Percentiles rank a stretch among this genome's conserved stretches.
These are phyloP conservation scores for Drosophila ezoana DNA, from an alignment of 2,888 invertebrate species.

Conservation along the genomic window DNA sequence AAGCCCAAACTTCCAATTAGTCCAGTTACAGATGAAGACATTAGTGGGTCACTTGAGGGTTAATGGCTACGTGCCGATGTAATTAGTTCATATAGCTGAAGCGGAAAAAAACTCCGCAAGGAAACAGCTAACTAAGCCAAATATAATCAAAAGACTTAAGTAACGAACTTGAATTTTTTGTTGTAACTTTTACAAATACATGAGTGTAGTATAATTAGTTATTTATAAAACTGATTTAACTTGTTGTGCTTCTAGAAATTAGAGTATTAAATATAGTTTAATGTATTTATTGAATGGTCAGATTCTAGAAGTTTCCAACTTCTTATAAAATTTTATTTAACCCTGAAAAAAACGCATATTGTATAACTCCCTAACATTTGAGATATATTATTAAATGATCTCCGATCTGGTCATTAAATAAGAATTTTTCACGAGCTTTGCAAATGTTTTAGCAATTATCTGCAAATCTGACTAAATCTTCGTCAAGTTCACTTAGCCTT, in stretches of 20 bases:
- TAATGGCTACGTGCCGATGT: conserved; percentile 47
- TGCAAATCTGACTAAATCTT: conserved; percentile 6
- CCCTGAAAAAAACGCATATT: too few relatives aligned
- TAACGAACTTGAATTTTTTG: conserved; percentile 30
- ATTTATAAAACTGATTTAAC: too few relatives aligned
- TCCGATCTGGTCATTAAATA: background rate
- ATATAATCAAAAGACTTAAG: conserved; percentile 43
- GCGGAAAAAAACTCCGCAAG: background rate
- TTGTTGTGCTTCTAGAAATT: too few relatives aligned
- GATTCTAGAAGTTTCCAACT: too few relatives aligned
- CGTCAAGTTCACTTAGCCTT: conserved; percentile 47
- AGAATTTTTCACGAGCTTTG: conserved; percentile 8
- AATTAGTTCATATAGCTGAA: conserved; percentile 28
- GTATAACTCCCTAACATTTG: too few relatives aligned
- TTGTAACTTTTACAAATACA: background rate
- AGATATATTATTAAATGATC: background rate
- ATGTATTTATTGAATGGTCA: too few relatives aligned
- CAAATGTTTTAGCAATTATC: conserved; percentile 9
- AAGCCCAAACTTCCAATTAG: conserved; percentile 15
- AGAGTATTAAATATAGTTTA: too few relatives aligned
- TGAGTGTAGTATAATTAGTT: too few relatives aligned
- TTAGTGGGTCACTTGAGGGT: conserved; percentile 53
- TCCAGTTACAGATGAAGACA: conserved; percentile 45
- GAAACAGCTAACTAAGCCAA: conserved; percentile 1
- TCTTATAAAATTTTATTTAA: too few relatives aligned